Base-by-base conservation (phyloP, 2,888 invertebrate genomes). In the Tethea ocularis region DNA sequence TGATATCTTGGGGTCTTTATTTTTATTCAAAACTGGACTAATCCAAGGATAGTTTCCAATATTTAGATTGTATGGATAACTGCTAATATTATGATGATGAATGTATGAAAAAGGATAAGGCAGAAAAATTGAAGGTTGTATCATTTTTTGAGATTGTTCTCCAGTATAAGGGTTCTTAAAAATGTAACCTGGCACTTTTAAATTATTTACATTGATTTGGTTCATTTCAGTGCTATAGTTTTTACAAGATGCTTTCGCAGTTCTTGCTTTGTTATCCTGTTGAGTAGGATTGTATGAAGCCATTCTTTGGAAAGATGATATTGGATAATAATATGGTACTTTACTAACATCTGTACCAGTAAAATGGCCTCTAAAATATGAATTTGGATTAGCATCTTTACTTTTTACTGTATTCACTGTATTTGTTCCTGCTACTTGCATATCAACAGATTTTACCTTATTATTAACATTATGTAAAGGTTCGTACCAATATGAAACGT, bases 61-160 rank as follows among this genome's bases (percentile, higher is more conserved):
- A 51, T 75, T 74, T 11, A 63, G 64, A 29, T 64, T 71, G 0
- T 67, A 59, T 11, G 75, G 71, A 46, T 80, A 71, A 0, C 65
- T 58, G 22, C 70, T 76, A 7, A 71, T 59, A 52, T 84, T 82
- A 59, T 82, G 77, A 41, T 79, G 74, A 22, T 80, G 78, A 1
- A 86, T 65, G 23, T 80, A 83, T 0, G 83, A 72, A 46, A 86
- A 87, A 17, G 89, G 87, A 56, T 84, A 88, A 1, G 88, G 85
- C 0, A 87, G 66, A 1, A 82, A 67, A 15, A 80, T 61, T 1
- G 80, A 69, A 36, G 83, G 78, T 38, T 71, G 70, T 6, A 76
- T 65, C 5, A 67, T 52, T 8, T 68, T 78, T 57, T 69, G 66
- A 0, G 69, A 66, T 56, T n/a, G n/a, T n/a, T 68, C 62, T 20